Percentiles rank a stretch among this genome's conserved stretches.
Conservation (phyloP, 2,113 vertebrate species). For the Papio anubis region DNA sequence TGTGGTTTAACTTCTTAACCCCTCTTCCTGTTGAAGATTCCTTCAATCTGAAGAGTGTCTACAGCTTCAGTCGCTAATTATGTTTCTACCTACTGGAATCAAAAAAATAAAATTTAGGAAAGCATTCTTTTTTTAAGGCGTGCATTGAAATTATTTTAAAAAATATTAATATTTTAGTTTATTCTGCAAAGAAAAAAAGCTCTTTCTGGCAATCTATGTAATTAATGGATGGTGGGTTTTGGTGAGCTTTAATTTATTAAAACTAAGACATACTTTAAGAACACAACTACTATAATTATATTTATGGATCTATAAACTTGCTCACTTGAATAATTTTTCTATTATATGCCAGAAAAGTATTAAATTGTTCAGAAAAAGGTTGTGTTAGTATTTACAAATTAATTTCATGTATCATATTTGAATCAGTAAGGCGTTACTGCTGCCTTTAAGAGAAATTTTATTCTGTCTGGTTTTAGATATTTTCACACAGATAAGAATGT, state of each 20-base stretch:
- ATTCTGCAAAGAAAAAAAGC: neutral
- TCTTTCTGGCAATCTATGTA: neutral
- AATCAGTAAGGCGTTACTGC: neutral
- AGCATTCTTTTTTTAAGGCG: neutral
- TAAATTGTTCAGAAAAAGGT: neutral
- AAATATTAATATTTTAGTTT: neutral
- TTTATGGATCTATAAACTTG: neutral
- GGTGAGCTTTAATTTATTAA: neutral
- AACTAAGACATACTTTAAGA: neutral
- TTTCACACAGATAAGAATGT: neutral
- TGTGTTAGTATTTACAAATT: neutral
- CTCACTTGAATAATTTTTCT: slow-evolving; percentile 5
- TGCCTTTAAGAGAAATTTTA: neutral
- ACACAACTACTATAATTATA: neutral
- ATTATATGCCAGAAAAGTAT: neutral
- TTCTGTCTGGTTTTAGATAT: neutral
- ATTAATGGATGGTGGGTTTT: neutral
- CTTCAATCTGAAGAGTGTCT: slow-evolving; percentile 62
- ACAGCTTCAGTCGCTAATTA: slow-evolving; percentile 56
- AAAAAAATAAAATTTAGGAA: slow-evolving; percentile 44
- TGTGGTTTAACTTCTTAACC: slow-evolving; percentile 86
- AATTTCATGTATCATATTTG: neutral
- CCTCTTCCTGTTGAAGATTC: slow-evolving; percentile 75
- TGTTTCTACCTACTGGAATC: neutral
- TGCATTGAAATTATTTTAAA: neutral